These are phyloP conservation scores for Oxyruncus cristatus DNA, from an alignment of 2,113 vertebrate species.

Conservation along the genomic window DNA sequence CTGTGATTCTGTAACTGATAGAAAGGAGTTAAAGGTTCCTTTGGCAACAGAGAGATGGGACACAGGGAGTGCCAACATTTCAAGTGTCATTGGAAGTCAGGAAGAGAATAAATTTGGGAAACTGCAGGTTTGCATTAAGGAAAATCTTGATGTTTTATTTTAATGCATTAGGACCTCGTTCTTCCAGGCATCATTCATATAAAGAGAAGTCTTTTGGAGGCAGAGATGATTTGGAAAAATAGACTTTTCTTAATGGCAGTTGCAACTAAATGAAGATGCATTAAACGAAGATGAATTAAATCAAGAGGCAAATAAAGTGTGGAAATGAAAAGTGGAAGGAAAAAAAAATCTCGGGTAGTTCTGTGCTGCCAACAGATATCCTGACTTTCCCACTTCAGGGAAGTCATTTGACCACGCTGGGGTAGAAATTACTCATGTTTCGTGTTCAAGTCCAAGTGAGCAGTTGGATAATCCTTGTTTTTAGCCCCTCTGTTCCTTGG, in stretches of 20 bases:
- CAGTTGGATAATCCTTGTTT: neutral
- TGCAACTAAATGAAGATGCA: neutral
- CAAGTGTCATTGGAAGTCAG: neutral
- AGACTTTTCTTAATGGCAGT: neutral
- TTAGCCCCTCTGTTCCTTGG: neutral
- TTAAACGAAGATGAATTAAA: neutral
- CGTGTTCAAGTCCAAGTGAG: neutral
- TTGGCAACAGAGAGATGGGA: neutral
- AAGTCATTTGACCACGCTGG: neutral
- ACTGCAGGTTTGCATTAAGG: neutral
- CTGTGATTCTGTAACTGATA: neutral
- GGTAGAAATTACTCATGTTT: neutral
- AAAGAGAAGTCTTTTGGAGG: neutral
- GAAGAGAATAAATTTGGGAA: neutral
- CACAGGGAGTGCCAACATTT: neutral
- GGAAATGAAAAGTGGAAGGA: neutral
- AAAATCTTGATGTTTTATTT: neutral
- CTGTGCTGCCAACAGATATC: neutral
- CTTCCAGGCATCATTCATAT: neutral
- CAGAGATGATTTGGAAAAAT: neutral
- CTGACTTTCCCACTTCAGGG: neutral
- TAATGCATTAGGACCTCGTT: neutral
- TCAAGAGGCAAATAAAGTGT: neutral
- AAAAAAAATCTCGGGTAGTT: neutral
- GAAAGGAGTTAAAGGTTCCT: neutral